A percentile compares a stretch with the other conserved stretches of the same genome.
phyloP scores from a whole-genome alignment of 2,888 invertebrate genomes.

The Lapara coniferarum region DNA sequence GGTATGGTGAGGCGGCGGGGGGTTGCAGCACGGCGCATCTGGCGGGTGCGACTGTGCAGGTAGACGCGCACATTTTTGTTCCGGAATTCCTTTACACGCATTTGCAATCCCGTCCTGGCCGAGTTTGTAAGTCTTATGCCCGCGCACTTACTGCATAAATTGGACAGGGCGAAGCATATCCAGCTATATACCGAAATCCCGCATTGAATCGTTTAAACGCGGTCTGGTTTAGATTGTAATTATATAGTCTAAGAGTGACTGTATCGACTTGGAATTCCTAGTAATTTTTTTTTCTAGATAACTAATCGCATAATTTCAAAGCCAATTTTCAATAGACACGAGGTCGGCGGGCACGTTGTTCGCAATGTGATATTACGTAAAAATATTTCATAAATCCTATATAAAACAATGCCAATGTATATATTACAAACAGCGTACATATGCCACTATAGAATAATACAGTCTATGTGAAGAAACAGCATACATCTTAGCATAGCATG shows the following conservation, averaged over 20 bases:
- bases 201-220: constrained; percentile 24
- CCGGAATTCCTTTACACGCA: constrained; percentile 78
- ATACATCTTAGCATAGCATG: neutral
- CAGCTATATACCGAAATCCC: constrained; percentile 32
- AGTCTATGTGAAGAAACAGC: neutral
- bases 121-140: constrained; percentile 28
- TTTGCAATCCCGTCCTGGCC: constrained; percentile 75
- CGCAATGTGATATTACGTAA: constrained; percentile 45
- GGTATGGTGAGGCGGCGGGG: constrained; percentile 38
- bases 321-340: constrained; percentile 52
- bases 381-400: constrained; percentile 29
- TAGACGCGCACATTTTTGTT: constrained; percentile 76
- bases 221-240: neutral
- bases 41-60: constrained; percentile 61
- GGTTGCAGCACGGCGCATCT: constrained; percentile 50
- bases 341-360: constrained; percentile 40
- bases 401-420: constrained; percentile 27
- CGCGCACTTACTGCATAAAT: constrained; percentile 25
- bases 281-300: constrained; percentile 56
- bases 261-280: constrained; percentile 36
- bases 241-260: constrained; percentile 30
- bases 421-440: neutral
- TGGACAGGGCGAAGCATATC: constrained; percentile 18
- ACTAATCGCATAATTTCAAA: constrained; percentile 57
- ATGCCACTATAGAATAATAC: neutral